These are phyloP conservation scores for Acleris literana DNA, from an alignment of 2,888 invertebrate genomes.

Conservation along the genomic window DNA sequence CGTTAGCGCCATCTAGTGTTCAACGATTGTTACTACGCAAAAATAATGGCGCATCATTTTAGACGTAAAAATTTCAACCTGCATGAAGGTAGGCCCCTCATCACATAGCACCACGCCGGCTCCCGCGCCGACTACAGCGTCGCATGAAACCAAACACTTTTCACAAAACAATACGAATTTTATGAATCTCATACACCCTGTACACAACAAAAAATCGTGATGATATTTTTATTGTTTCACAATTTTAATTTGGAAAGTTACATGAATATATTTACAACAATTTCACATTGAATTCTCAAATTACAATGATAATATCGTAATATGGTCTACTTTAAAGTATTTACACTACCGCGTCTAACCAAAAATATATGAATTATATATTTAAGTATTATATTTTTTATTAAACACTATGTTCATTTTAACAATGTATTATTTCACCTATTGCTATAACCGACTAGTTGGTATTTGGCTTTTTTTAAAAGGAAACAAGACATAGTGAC, in stretches of 20 bases:
- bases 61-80: background rate
- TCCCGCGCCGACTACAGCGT: background rate
- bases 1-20: too few relatives aligned
- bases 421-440: constrained; percentile 34
- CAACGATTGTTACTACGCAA: too few relatives aligned
- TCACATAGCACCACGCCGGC: constrained; percentile 14
- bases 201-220: constrained; percentile 15
- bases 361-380: constrained; percentile 29
- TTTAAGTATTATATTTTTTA: constrained; percentile 32
- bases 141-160: background rate
- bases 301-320: constrained; percentile 18
- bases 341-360: constrained; percentile 26
- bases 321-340: constrained; percentile 23
- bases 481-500: background rate
- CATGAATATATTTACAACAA: constrained; percentile 29
- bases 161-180: constrained; percentile 10
- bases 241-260: background rate
- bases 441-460: constrained; percentile 37
- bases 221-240: background rate
- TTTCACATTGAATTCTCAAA: constrained; percentile 20
- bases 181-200: constrained; percentile 30
- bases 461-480: constrained; percentile 32
- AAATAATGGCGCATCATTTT: too few relatives aligned
- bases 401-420: constrained; percentile 31
- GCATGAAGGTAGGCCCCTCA: background rate